Percentiles rank a stretch among this genome's conserved stretches.
These are phyloP conservation scores for Harpagoxenus sublaevis DNA, from an alignment of 2,888 invertebrate genomes.

Conservation along the genomic window DNA sequence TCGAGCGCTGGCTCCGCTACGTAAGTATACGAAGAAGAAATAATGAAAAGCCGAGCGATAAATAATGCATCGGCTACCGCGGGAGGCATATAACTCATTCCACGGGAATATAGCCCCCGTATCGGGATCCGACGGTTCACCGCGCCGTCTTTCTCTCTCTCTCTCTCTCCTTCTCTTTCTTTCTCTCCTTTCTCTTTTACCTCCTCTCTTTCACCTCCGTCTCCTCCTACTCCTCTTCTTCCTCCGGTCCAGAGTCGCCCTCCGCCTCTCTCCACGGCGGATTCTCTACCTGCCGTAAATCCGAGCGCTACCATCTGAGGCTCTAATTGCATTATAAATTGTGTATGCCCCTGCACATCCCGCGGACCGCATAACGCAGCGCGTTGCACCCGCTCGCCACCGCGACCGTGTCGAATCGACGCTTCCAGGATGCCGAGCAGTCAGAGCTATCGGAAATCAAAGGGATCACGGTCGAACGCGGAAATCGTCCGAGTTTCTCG, in stretches of 20 bases:
- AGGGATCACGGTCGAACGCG: conserved; percentile 58
- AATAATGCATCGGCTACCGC: conserved; percentile 86
- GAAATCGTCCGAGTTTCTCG: conserved; percentile 40
- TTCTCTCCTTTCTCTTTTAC: conserved; percentile 62
- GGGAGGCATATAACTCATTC: conserved; percentile 85
- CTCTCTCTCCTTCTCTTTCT: conserved; percentile 62
- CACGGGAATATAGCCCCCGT: conserved; percentile 74
- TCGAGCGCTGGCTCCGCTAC: conserved; percentile 59
- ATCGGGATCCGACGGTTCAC: conserved; percentile 60
- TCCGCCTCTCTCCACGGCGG: conserved; percentile 67
- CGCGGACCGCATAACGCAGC: conserved; percentile 75
- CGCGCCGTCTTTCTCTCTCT: conserved; percentile 38
- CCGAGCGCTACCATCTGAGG: conserved; percentile 85
- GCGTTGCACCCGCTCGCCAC: conserved; percentile 62
- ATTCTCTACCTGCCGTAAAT: conserved; percentile 85
- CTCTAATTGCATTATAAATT: conserved; percentile 86
- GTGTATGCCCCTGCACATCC: conserved; percentile 82
- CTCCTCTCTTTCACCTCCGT: conserved; percentile 48
- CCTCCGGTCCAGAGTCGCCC: conserved; percentile 46
- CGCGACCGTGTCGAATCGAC: conserved; percentile 73
- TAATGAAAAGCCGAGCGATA: conserved; percentile 85
- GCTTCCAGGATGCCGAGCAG: conserved; percentile 74
- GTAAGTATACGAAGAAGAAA: conserved; percentile 75
- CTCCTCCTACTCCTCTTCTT: conserved; percentile 52
- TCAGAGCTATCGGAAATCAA: conserved; percentile 43